Base-by-base conservation (phyloP, 2,888 invertebrate species). In the Lottia scabra region DNA sequence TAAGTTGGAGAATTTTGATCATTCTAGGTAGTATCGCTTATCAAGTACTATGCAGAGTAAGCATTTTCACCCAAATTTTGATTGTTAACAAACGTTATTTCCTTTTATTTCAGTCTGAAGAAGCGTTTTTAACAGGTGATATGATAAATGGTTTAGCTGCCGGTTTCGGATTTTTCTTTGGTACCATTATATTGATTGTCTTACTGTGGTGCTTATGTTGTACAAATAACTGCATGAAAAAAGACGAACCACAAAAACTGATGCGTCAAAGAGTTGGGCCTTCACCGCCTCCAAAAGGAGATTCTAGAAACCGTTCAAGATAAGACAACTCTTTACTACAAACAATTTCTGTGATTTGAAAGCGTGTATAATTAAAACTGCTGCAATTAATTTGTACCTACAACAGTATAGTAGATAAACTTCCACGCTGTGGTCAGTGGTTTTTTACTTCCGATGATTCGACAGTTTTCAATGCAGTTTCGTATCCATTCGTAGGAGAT, bases 131-230 rank as follows among this genome's bases (percentile, higher is more conserved):
- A 13, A 19, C 56, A 56, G 19, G 23, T 19, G 71, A 79, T 30
- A 80, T 82, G 80, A 72, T 80, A 26, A 80, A 78, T 27, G 82
- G 82, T 26, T 68, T 82, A 65, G 74, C 76, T 2, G 80, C 80
- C 1, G 82, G 82, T 23, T 78, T 82, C 56, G 79, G 81, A 62
- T 81, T 80, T 65, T 79, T 82, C 66, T 43, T 77, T 12, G 81
- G 75, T 10, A 66, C 80, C 5, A 72, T 80, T 16, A 45, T 76
- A 15, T 48, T 82, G 2, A 75, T 79, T 65, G 77, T 79, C 45
- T 48, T 80, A 10, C 66, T 77, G 26, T 82, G 82, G 82, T 81
- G 80, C 56, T 79, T 77, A 44, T 82, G 80, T 62, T 81, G 81
- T 70, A 71, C 71, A 66, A 75, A 75, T 63, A 75, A 67, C 23